Evolutionary conservation across 2,113 vertebrate species (phyloP).

Genomic region (Madoqua kirkii): DNA sequence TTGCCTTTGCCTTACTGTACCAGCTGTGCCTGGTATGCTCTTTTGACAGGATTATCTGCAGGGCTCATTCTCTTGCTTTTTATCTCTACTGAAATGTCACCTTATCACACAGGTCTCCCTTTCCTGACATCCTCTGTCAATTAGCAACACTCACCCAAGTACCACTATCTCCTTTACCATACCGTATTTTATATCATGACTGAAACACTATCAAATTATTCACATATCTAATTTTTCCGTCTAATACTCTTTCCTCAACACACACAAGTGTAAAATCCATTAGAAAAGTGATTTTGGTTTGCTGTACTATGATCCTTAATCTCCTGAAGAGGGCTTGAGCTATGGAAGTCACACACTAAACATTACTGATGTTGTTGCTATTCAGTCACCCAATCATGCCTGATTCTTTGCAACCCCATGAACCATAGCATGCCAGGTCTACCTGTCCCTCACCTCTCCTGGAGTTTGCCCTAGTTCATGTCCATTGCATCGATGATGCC

Average conservation of each 20-base stretch:
- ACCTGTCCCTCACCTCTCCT: not conserved
- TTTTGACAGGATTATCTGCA: conserved; percentile 25
- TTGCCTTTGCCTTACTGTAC: not conserved
- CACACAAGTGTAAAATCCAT: not conserved
- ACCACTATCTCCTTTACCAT: not conserved
- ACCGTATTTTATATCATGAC: conserved; percentile 9
- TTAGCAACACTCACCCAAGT: conserved; percentile 1
- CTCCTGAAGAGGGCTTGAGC: not conserved
- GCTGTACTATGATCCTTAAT: not conserved
- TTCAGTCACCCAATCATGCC: not conserved
- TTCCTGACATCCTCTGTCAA: conserved; percentile 10
- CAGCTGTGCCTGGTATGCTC: not conserved
- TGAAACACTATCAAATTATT: conserved; percentile 12
- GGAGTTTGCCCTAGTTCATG: not conserved
- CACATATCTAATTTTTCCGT: not conserved
- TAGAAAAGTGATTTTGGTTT: not conserved
- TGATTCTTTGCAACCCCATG: not conserved
- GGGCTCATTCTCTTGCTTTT: not conserved
- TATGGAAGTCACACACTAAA: not conserved
- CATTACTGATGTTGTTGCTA: not conserved
- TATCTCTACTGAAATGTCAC: conserved; percentile 35
- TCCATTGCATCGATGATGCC: not conserved
- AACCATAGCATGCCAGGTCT: not conserved
- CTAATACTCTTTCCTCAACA: not conserved
- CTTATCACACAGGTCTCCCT: not conserved